phyloP scores from a whole-genome alignment of 2,888 invertebrate species.

The Globia sparganii region DNA sequence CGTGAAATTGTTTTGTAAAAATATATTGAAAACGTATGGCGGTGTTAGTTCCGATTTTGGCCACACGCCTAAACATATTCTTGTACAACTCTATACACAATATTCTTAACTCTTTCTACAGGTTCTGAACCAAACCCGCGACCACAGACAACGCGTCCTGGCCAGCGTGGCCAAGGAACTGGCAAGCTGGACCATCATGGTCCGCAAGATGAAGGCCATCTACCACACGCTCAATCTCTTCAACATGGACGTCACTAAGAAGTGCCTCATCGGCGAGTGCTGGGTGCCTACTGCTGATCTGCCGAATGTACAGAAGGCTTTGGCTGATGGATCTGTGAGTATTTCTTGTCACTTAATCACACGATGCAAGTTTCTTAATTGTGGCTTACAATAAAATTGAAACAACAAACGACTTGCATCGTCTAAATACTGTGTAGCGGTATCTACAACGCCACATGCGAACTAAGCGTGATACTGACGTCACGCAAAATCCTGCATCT shows the following conservation, averaged over 20 bases:
- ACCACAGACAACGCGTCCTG: constrained; percentile 96
- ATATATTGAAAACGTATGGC: no score
- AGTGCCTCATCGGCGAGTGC: constrained; percentile 96
- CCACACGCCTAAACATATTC: no score
- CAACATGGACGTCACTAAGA: constrained; percentile 96
- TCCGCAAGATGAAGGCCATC: constrained; percentile 97
- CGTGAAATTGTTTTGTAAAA: no score
- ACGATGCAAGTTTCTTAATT: neutral
- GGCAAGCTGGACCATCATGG: constrained; percentile 97
- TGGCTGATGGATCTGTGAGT: constrained; percentile 95
- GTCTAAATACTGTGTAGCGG: neutral
- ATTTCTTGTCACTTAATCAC: neutral
- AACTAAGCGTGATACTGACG: no score
- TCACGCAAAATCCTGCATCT: no score
- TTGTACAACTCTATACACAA: no score
- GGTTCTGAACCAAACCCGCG: constrained; percentile 97
- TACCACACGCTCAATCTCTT: constrained; percentile 97
- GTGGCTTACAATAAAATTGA: neutral
- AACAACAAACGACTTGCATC: neutral
- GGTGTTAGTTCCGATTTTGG: no score
- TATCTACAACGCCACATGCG: no score
- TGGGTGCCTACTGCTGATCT: constrained; percentile 95
- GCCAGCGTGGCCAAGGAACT: constrained; percentile 97
- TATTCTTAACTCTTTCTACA: constrained; percentile 70
- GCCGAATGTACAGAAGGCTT: constrained; percentile 94